These are phyloP conservation scores for Lophochroa leadbeateri DNA, from an alignment of 2,113 vertebrate genomes.

Conservation along the genomic window DNA sequence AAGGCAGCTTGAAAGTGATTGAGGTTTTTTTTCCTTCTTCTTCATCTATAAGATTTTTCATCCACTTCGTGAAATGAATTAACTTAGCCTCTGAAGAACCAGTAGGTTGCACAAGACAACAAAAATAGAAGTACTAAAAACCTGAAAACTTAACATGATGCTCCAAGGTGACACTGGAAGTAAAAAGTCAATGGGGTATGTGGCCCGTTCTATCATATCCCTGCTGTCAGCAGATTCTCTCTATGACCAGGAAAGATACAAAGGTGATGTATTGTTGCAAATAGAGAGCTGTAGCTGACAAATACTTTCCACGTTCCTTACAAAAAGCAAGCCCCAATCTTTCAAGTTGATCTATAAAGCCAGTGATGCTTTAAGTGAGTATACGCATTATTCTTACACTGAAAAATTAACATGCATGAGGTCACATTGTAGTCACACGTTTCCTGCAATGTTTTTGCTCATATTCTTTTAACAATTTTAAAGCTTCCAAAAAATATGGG, in stretches of 20 bases:
- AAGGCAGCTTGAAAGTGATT: neutral
- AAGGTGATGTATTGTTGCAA: slow-evolving; percentile 37
- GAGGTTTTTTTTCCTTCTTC: neutral
- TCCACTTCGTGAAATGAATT: neutral
- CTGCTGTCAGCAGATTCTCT: slow-evolving; percentile 22
- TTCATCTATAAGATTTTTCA: neutral
- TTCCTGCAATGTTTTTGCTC: neutral
- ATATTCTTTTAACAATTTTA: neutral
- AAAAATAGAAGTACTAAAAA: neutral
- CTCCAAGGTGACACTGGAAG: slow-evolving; percentile 47
- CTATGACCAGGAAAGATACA: neutral
- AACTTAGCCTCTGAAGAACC: neutral
- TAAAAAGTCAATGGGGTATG: neutral
- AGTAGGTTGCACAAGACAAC: neutral
- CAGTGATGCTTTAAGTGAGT: neutral
- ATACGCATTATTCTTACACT: neutral
- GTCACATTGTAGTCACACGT: accelerated
- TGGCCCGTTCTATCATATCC: neutral
- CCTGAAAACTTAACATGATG: neutral
- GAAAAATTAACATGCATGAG: neutral
- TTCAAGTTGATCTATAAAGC: slow-evolving; percentile 36
- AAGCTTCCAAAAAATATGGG: neutral
- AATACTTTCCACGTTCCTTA: neutral
- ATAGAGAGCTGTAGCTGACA: neutral
- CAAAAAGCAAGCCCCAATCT: neutral